phyloP scores from a whole-genome alignment of 2,113 vertebrate genomes.

The Sorex araneus region DNA sequence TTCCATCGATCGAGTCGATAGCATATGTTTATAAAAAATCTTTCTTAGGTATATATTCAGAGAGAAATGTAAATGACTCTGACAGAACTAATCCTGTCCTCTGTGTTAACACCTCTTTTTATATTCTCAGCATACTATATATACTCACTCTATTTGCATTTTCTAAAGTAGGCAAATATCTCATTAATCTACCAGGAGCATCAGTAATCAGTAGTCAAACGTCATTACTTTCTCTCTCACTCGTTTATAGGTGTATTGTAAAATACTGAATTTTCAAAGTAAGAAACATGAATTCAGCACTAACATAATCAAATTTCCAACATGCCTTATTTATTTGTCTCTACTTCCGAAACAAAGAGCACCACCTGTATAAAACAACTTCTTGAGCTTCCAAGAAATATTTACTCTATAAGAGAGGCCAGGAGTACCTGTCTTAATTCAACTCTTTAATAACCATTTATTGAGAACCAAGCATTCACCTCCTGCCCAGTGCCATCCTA shows the following conservation, averaged over 20 bases:
- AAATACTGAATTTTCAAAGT: conserved; percentile 59
- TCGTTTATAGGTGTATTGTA: conserved; percentile 29
- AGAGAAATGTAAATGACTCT: conserved; percentile 54
- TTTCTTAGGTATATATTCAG: conserved; percentile 43
- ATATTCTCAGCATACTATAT: conserved; percentile 14
- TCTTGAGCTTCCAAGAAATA: conserved; percentile 14
- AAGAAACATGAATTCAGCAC: conserved; percentile 36
- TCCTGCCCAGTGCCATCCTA: background rate
- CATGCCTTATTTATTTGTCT: conserved; percentile 45
- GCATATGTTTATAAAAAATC: conserved; percentile 59
- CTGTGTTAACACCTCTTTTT: conserved; percentile 49
- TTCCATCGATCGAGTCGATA: conserved; percentile 56
- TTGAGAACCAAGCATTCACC: background rate
- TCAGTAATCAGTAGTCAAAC: conserved; percentile 34
- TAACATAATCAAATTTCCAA: conserved; percentile 6
- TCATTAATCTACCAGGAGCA: conserved; percentile 33
- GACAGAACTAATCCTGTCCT: conserved; percentile 45
- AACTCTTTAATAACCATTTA: conserved; percentile 6
- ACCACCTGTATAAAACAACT: background rate
- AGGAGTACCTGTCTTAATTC: background rate
- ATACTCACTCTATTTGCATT: conserved; percentile 5
- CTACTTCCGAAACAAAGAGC: conserved; percentile 38
- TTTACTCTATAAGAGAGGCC: background rate
- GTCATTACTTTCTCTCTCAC: background rate
- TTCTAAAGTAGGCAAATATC: conserved; percentile 65